These are phyloP conservation scores for Polydrusus cervinus DNA, from an alignment of 2,888 invertebrate genomes.

Conservation along the genomic window DNA sequence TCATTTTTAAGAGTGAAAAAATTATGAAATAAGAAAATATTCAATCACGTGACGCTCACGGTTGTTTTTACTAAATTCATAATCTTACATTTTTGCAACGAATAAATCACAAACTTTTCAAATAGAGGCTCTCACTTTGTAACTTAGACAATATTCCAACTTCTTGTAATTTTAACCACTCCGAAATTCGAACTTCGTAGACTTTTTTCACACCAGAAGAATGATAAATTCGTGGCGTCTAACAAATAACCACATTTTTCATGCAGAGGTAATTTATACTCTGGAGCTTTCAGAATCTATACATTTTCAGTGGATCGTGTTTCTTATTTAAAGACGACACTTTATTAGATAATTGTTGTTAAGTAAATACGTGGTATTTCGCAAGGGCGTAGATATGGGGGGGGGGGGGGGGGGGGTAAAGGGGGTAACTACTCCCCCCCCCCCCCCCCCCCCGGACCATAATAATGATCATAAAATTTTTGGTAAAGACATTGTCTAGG, in stretches of 20 bases:
- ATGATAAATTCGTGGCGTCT: slow-evolving; percentile 32
- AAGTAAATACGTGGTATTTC: too few species aligned
- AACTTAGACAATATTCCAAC: slow-evolving; percentile 16
- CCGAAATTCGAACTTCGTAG: slow-evolving; percentile 24
- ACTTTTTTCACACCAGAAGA: slow-evolving; percentile 26
- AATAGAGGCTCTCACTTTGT: slow-evolving; percentile 10
- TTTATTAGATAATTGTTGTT: not conserved
- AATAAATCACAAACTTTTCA: slow-evolving; percentile 30
- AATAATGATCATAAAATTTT: too few species aligned
- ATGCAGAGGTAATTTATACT: slow-evolving; percentile 47
- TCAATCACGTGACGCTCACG: too few species aligned
- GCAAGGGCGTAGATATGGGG: too few species aligned
- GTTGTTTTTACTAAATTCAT: not conserved
- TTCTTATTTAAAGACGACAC: slow-evolving; percentile 32
- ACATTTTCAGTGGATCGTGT: slow-evolving; percentile 26
- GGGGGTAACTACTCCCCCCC: too few species aligned
- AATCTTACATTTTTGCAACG: not conserved
- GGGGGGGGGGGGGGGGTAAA: too few species aligned
- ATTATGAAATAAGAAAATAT: too few species aligned
- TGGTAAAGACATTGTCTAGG: too few species aligned
- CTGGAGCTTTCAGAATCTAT: slow-evolving; percentile 37
- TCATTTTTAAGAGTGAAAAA: too few species aligned
- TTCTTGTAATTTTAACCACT: slow-evolving; percentile 31
- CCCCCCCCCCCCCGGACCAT: too few species aligned
- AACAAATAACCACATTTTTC: slow-evolving; percentile 51